Evolutionary conservation across 1,140 invertebrate genomes (phyloP).

Genomic region (Drosophila quadrilineata): DNA sequence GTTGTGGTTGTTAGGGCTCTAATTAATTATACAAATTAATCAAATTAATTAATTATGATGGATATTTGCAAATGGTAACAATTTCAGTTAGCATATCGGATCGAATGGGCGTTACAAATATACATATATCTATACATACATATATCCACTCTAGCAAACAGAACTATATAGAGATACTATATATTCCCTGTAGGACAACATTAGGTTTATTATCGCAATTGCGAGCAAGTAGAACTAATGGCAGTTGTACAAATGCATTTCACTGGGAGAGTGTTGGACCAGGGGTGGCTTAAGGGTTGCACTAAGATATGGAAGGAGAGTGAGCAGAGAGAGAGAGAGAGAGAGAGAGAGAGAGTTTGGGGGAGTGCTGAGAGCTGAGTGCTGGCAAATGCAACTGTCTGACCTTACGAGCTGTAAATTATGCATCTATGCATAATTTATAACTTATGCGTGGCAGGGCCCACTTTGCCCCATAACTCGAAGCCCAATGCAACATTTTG

Average conservation of each 20-base stretch:
- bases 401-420: conserved; percentile 72
- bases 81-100: not conserved
- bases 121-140: not conserved
- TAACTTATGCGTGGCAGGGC: conserved; percentile 64
- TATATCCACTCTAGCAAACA: not conserved
- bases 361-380: conserved; percentile 21
- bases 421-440: conserved; percentile 76
- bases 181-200: too few species aligned
- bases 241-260: conserved; percentile 3
- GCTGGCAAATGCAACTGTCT: conserved; percentile 73
- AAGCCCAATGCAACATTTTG: conserved; percentile 60
- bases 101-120: conserved; percentile 8
- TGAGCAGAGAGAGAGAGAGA: not conserved
- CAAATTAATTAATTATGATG: not conserved
- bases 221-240: conserved; percentile 24
- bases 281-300: not conserved
- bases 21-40: not conserved
- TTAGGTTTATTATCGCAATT: conserved; percentile 45
- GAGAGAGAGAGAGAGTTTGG: conserved; percentile 4
- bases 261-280: too few species aligned
- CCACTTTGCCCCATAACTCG: too few species aligned
- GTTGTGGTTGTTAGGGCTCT: too few species aligned
- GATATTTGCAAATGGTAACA: not conserved
- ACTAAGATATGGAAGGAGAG: not conserved
- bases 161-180: not conserved